These are phyloP conservation scores for Cynodonichthys magdalenae DNA, from an alignment of 2,797 vertebrate species.

Conservation along the genomic window DNA sequence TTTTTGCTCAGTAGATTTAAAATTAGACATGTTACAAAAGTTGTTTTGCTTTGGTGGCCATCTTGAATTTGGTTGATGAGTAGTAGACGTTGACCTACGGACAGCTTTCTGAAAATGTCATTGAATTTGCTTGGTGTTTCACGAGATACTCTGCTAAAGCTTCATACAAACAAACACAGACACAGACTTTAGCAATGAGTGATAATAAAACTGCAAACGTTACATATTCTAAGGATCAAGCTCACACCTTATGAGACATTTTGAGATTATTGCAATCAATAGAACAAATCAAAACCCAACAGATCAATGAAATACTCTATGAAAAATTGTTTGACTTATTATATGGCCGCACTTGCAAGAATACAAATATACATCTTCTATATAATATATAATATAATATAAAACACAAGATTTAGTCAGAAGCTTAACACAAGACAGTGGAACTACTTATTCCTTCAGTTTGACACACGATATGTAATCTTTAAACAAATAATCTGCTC, in stretches of 20 bases:
- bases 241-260: background rate
- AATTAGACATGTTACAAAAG: too few relatives aligned
- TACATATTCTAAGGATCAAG: background rate
- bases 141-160: too few relatives aligned
- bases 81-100: too few relatives aligned
- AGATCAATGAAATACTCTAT: constrained; percentile 8
- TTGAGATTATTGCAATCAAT: background rate
- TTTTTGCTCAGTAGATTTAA: too few relatives aligned
- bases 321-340: background rate
- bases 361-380: constrained; percentile 44
- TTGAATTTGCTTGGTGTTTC: too few relatives aligned
- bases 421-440: constrained; percentile 62
- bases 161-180: too few relatives aligned
- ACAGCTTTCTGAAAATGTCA: too few relatives aligned
- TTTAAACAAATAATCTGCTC: constrained; percentile 71
- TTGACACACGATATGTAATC: constrained; percentile 75
- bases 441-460: constrained; percentile 62
- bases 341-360: constrained; percentile 10
- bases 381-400: constrained; percentile 17
- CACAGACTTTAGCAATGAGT: too few relatives aligned
- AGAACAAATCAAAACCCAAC: constrained; percentile 1
- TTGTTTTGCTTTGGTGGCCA: too few relatives aligned
- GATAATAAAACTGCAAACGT: background rate
- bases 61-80: too few relatives aligned
- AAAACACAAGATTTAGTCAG: constrained; percentile 36